These are phyloP conservation scores for Oikopleura dioica DNA, from an alignment of 23 tunicate genomes.

Conservation along the genomic window DNA sequence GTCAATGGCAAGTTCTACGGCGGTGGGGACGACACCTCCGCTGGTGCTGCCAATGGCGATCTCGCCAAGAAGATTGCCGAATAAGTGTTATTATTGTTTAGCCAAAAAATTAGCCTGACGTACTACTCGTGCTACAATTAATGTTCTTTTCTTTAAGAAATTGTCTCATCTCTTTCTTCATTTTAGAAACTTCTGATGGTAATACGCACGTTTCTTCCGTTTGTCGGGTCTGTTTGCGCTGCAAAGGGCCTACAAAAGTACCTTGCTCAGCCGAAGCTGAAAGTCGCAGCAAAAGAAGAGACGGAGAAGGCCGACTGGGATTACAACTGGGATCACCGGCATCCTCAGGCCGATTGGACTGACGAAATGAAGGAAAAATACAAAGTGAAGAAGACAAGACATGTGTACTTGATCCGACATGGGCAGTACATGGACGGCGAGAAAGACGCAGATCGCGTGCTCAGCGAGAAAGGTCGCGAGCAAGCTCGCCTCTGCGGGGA, in stretches of 20 bases:
- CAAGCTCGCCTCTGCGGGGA: slow-evolving; percentile 54
- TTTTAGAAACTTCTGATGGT: too few relatives aligned
- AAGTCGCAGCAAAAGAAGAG: too few relatives aligned
- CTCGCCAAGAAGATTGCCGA: not conserved
- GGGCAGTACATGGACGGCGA: slow-evolving; percentile 42
- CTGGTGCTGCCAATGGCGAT: not conserved
- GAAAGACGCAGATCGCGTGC: slow-evolving; percentile 25
- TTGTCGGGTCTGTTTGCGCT: too few relatives aligned
- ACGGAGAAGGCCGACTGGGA: too few relatives aligned
- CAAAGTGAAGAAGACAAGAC: slow-evolving; percentile 15
- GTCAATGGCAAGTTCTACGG: slow-evolving; percentile 4
- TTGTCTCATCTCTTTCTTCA: too few relatives aligned
- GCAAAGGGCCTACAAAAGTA: too few relatives aligned
- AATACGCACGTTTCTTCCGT: too few relatives aligned
- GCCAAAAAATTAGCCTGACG: too few relatives aligned
- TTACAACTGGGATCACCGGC: not conserved
- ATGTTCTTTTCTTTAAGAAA: too few relatives aligned
- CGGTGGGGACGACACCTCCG: not conserved
- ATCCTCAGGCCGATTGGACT: not conserved
- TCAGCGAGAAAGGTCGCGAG: slow-evolving; percentile 36
- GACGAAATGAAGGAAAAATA: not conserved
- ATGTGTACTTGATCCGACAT: slow-evolving; percentile 44
- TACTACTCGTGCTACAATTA: too few relatives aligned
- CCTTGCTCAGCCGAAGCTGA: too few relatives aligned
- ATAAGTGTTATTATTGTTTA: too few relatives aligned